These are phyloP conservation scores for Ellobius talpinus DNA, from an alignment of 2,113 vertebrate species.

Conservation along the genomic window DNA sequence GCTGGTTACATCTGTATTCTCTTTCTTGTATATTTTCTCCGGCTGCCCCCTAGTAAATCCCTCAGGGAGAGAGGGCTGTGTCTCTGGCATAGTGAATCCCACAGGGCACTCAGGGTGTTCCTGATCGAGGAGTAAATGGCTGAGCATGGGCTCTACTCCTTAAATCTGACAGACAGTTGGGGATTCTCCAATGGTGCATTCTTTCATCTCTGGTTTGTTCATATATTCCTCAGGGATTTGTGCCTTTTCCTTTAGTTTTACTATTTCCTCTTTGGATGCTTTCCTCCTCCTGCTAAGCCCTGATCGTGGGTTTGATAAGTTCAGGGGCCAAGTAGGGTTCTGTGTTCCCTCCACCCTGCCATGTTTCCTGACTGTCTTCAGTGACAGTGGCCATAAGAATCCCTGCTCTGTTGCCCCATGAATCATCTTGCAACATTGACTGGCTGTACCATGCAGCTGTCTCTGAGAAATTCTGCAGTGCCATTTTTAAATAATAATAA, in stretches of 20 bases:
- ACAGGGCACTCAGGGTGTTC: not conserved
- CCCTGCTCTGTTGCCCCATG: slow-evolving; percentile 54
- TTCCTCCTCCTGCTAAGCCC: not conserved
- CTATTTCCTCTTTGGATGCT: not conserved
- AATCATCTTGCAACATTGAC: slow-evolving; percentile 52
- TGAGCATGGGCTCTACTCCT: not conserved
- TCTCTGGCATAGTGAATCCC: not conserved
- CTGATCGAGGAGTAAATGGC: not conserved
- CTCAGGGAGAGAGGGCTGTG: not conserved
- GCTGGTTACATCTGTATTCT: not conserved
- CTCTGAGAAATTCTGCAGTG: slow-evolving; percentile 62
- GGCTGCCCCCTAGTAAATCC: not conserved
- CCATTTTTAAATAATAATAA: slow-evolving; percentile 75
- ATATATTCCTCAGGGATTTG: not conserved
- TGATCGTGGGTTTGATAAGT: slow-evolving; percentile 41
- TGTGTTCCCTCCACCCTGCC: not conserved
- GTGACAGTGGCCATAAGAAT: slow-evolving; percentile 22
- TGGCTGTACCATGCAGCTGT: slow-evolving; percentile 34
- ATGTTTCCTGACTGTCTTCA: slow-evolving; percentile 32
- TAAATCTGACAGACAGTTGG: not conserved
- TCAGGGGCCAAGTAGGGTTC: slow-evolving; percentile 36
- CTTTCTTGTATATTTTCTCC: not conserved
- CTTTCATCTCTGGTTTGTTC: not conserved
- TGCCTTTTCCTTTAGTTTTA: not conserved
- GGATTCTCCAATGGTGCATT: not conserved